Evolutionary conservation across 2,797 vertebrate species (phyloP).

Genomic region (Galago senegalensis): DNA sequence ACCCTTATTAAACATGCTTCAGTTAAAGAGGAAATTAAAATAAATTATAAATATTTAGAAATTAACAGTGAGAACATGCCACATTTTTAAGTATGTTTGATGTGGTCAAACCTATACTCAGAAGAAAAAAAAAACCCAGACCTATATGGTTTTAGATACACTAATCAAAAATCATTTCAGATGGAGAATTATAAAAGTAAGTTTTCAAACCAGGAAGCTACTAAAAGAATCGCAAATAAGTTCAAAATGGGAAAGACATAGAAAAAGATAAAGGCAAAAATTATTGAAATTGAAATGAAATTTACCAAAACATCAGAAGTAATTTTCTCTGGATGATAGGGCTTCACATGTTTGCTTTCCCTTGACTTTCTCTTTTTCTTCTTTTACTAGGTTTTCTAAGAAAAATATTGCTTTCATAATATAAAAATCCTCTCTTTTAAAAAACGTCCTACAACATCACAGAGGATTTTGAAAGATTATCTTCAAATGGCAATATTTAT

Average conservation of each 20-base stretch:
- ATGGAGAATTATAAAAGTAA: not conserved
- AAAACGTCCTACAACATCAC: not conserved
- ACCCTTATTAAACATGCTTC: not conserved
- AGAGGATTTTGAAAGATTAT: conserved; percentile 10
- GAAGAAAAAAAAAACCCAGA: not conserved
- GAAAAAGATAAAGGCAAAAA: conserved; percentile 41
- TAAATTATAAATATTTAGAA: conserved; percentile 24
- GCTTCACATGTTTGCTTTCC: not conserved
- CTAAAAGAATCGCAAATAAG: conserved; percentile 6
- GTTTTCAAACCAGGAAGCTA: not conserved
- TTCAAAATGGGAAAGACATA: not conserved
- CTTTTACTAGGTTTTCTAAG: not conserved
- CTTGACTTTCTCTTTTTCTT: conserved; percentile 27
- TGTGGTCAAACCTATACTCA: not conserved
- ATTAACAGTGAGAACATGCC: not conserved
- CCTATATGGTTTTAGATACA: not conserved
- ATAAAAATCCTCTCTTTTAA: not conserved
- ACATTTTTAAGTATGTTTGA: not conserved
- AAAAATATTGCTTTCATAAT: conserved; percentile 29
- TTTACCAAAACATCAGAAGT: conserved; percentile 34
- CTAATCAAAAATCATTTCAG: conserved; percentile 13
- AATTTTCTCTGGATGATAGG: not conserved
- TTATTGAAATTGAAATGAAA: conserved; percentile 53
- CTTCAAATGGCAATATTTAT: conserved; percentile 43
- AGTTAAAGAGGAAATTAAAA: conserved; percentile 35